A percentile compares a stretch with the other conserved stretches of the same genome.
phyloP scores from a whole-genome alignment of 2,113 vertebrate species.

The Mus spicilegus region DNA sequence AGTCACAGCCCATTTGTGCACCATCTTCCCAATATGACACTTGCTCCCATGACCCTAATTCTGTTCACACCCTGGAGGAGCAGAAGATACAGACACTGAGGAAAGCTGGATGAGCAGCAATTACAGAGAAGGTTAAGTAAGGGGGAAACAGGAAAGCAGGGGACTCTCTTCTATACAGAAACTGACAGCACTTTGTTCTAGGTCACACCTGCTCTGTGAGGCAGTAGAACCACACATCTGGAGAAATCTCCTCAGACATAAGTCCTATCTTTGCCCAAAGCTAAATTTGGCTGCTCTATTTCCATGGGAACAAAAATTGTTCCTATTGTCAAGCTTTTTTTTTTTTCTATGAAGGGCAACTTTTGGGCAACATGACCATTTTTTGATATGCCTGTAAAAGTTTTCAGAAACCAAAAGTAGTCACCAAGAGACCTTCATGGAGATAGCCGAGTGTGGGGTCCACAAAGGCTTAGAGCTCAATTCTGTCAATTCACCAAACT shows the following conservation, averaged over 20 bases:
- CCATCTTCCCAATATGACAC: background rate
- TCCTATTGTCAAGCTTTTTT: background rate
- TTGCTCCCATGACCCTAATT: background rate
- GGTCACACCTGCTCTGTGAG: slow-evolving; percentile 50
- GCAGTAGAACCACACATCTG: slow-evolving; percentile 47
- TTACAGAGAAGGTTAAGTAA: background rate
- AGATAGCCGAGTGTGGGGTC: background rate
- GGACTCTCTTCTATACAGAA: background rate
- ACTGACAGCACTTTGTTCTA: slow-evolving; percentile 37
- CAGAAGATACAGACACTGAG: background rate
- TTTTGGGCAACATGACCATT: background rate
- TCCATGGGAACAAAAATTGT: slow-evolving; percentile 30
- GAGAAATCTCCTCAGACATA: slow-evolving; percentile 1
- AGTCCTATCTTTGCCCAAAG: slow-evolving; percentile 8
- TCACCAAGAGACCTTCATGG: background rate
- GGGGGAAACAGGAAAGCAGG: background rate
- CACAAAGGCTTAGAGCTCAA: background rate
- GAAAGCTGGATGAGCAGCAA: background rate
- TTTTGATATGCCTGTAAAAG: background rate
- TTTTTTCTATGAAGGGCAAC: slow-evolving; percentile 28
- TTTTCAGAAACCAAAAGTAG: slow-evolving; percentile 2
- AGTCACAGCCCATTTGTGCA: background rate
- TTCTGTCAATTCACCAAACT: background rate
- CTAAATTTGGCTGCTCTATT: slow-evolving; percentile 55
- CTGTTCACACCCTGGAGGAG: background rate